Conservation (phyloP, 2,113 vertebrate species). For the Tragelaphus scriptus region DNA sequence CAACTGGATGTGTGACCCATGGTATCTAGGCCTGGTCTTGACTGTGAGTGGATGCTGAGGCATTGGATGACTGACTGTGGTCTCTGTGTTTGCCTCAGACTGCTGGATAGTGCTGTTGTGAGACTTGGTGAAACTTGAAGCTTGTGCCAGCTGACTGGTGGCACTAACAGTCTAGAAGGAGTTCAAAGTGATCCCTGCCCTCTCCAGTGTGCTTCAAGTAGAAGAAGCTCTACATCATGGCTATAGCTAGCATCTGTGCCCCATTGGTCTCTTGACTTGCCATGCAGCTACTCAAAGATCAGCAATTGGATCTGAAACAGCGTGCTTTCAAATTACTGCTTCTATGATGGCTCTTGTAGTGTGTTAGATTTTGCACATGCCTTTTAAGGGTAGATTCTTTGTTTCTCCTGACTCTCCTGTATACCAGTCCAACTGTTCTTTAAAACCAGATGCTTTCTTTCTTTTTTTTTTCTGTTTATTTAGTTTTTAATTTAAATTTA, state of each 20-base stretch:
- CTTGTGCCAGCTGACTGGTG: not conserved
- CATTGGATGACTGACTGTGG: not conserved
- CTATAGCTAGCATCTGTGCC: not conserved
- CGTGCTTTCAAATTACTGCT: not conserved
- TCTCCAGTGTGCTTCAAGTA: not conserved
- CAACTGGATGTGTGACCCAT: not conserved
- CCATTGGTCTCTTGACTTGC: not conserved
- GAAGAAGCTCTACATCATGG: not conserved
- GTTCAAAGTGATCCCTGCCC: not conserved
- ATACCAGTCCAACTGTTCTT: not conserved
- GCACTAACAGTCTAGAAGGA: not conserved
- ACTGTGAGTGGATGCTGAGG: not conserved
- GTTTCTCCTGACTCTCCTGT: not conserved
- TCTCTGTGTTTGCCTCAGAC: not conserved
- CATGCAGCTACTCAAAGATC: not conserved
- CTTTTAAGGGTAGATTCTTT: not conserved
- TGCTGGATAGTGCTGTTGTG: not conserved
- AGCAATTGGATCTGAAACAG: not conserved
- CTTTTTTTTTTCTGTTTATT: not conserved
- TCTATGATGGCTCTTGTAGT: not conserved
- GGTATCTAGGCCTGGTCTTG: not conserved
- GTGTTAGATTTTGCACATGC: not conserved
- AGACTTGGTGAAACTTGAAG: not conserved
- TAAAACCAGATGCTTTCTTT: not conserved
- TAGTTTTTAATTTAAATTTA: not conserved